These are phyloP conservation scores for Hydropsyche tenuis DNA, from an alignment of 1,140 invertebrate genomes.

Conservation along the genomic window DNA sequence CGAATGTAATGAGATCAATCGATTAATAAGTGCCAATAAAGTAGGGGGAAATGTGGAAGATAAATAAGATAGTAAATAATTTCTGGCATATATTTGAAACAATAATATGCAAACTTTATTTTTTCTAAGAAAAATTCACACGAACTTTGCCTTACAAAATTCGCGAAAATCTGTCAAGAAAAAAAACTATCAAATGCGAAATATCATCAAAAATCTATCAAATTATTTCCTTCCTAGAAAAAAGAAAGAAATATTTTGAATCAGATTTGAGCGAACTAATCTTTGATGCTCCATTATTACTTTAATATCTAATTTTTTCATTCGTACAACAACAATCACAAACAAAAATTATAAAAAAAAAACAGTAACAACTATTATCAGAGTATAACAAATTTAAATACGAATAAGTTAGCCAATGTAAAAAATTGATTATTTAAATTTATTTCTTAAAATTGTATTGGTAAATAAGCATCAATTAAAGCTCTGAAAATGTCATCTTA, in stretches of 20 bases:
- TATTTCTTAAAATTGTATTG: neutral
- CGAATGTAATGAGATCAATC: constrained; percentile 9
- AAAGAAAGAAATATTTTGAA: neutral
- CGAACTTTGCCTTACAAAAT: neutral
- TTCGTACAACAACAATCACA: constrained; percentile 7
- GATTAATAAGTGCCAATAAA: neutral
- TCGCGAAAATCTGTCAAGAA: neutral
- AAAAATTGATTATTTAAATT: neutral
- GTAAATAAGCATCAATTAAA: constrained; percentile 28
- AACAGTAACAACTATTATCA: constrained; percentile 14
- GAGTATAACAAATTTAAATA: constrained; percentile 22
- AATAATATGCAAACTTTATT: neutral
- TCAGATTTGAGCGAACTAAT: neutral
- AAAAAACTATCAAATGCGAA: neutral
- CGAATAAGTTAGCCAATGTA: neutral
- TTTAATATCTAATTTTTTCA: neutral
- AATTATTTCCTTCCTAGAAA: neutral
- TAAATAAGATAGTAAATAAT: neutral
- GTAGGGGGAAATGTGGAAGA: neutral
- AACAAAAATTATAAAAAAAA: constrained; percentile 19
- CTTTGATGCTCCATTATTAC: constrained; percentile 5
- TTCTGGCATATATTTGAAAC: neutral
- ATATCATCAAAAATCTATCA: neutral
- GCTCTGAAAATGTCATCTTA: neutral
- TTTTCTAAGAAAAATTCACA: neutral